Percentiles rank a stretch among this genome's conserved stretches.
Evolutionary conservation across 1,140 invertebrate genomes (phyloP).

Genomic region (Contarinia nasturtii): DNA sequence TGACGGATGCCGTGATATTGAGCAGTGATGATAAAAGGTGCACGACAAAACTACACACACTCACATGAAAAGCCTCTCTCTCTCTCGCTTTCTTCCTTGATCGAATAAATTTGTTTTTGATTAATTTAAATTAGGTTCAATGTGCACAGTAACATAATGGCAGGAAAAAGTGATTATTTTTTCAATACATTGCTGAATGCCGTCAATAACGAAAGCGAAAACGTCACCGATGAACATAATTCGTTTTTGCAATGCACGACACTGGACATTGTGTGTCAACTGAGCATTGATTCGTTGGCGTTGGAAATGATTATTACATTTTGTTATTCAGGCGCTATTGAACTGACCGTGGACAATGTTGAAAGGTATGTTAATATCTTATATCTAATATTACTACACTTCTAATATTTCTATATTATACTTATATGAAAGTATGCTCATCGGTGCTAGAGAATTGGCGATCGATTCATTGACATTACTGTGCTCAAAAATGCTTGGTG

Average conservation of each 20-base stretch:
- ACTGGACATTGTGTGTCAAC: neutral
- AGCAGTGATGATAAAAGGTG: neutral
- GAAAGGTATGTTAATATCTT: too few relatives aligned
- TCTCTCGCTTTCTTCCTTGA: neutral
- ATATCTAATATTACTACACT: too few relatives aligned
- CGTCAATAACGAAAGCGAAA: neutral
- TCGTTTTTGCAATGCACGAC: too few relatives aligned
- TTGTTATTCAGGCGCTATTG: neutral
- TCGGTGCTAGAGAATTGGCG: neutral
- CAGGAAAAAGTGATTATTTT: neutral
- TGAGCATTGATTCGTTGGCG: neutral
- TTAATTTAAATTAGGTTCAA: neutral
- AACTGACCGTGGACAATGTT: neutral
- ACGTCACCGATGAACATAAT: neutral
- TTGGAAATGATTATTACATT: neutral
- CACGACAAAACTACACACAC: neutral
- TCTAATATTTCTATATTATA: too few relatives aligned
- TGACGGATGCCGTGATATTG: neutral
- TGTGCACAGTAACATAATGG: neutral
- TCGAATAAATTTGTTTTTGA: neutral
- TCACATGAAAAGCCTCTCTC: neutral
- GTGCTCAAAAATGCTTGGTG: neutral
- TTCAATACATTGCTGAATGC: neutral
- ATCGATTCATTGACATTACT: neutral
- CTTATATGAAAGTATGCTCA: neutral